Evolutionary conservation across 2,113 vertebrate species (phyloP), one percentile per base, ranked within the genome.

Genomic region (Sinocyclocheilus rhinocerous): DNA sequence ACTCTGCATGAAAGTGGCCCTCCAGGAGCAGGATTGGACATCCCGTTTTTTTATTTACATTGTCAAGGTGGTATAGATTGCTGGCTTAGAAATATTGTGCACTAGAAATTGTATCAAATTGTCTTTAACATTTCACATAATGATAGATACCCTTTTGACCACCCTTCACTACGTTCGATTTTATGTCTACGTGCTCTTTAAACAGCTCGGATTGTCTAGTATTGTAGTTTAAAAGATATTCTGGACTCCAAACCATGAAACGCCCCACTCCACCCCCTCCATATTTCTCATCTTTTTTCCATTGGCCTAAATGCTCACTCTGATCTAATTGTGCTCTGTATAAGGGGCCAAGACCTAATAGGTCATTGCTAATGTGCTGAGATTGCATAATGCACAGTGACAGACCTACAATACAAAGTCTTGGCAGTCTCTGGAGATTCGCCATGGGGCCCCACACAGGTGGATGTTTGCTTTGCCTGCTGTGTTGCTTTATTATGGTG

Each of bases 301-400:
- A 69, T 69, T 85, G 67, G 76, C 76, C 76, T 80, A 80, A 80
- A 79, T 65, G 76, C 26, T 80, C 63, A 26, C 65, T 70, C 63
- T 79, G 18, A 78, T 77, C 59, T 67, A 85, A 85, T 80, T 85
- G 84, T 36, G 45, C 48, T 70, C 45, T 70, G 76, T n/a, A 57
- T 73, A 73, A 15, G 12, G 18, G 48, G 72, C 67, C 45, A 45
- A 45, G 45, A 45, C 45, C 45, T 45, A 45, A 45, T 11, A 45
- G 45, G 45, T 45, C 45, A 72, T 33, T 16, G 29, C 67, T 83
- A 83, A 72, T 83, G 48, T 83, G 12, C 20, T 50, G 63, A 69
- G 63, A 82, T 72, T 73, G 48, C 81, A 57, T 83, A 73, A 73
- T 83, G 67, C 29, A 57, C 50, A 59, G 20, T 36, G 81, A 57